Base-by-base conservation (phyloP, 1,140 invertebrate species). In the Drosophila bifasciata region DNA sequence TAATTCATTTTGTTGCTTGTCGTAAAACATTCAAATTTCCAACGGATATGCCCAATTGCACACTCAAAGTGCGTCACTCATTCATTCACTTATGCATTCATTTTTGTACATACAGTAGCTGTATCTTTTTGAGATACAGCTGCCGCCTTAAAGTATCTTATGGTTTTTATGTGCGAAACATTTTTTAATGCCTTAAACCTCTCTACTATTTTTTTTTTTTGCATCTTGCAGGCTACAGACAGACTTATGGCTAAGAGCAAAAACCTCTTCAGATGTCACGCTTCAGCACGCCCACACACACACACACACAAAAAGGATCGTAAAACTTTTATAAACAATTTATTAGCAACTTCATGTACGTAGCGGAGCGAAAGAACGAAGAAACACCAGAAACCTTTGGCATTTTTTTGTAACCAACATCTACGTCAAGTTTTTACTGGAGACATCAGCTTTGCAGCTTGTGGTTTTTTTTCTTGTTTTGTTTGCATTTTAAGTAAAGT, bases 21-120 rank as follows among this genome's bases (percentile, higher is more conserved):
- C 39, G 36, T 41, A 23, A 39, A 25, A n/a, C 40, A 49, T 50
- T 62, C 40, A 72, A 72, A 72, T 62, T 72, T 43, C 68, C 45
- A 45, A 39, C 46, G 52, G 76, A 58, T 70, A 85, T 81, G 81
- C 80, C 80, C 80, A 85, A 86, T 86, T 85, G 80, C 72, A 80
- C 76, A 44, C 50, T 64, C 60, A 85, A 32, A 76, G 77, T 73
- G 17, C 71, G 74, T 63, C 61, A 49, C 45, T 69, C 66, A 69
- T 69, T 72, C 56, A 60, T 23, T 53, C 46, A 63, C 71, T 79
- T 62, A 57, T 64, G 32, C 16, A 7, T 19, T 16, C 7, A 64
- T 19, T 55, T 36, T 15, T 21, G 1, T n/a, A n/a, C n/a, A n/a
- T n/a, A n/a, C n/a, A n/a, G n/a, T n/a, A n/a, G n/a, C 15, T 28